Conservation (phyloP, 2,797 vertebrate genomes). For the Dendrocincla tyrannina region DNA sequence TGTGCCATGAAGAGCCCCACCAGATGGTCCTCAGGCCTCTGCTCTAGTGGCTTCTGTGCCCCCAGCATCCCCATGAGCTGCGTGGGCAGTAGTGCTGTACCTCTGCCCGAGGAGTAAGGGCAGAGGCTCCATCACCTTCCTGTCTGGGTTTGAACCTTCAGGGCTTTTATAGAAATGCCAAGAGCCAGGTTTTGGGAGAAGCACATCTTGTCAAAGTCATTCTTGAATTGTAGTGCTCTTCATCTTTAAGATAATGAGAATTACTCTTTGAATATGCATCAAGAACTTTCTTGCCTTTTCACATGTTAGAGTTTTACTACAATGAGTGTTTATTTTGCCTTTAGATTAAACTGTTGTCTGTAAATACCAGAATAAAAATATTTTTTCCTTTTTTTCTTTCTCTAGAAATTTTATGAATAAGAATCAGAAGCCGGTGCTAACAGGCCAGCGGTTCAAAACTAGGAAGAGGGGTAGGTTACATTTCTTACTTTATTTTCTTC, state of each 20-base stretch:
- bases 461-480: constrained; percentile 90
- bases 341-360: background rate
- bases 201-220: background rate
- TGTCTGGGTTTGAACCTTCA: background rate
- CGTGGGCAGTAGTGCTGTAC: rapidly evolving
- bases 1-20: rapidly evolving
- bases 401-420: constrained; percentile 97
- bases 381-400: background rate
- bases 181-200: background rate
- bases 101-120: background rate
- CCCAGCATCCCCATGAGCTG: background rate
- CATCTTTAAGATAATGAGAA: background rate
- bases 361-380: background rate
- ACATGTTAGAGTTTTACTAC: background rate
- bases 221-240: background rate
- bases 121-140: background rate
- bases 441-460: constrained; percentile 97
- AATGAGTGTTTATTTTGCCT: background rate
- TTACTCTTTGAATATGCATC: background rate
- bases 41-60: background rate
- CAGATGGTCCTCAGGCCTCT: background rate
- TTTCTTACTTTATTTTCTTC: background rate
- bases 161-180: rapidly evolving
- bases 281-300: background rate
- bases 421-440: constrained; percentile 96